Conservation (phyloP, 2,113 vertebrate species). For the Peromyscus maniculatus region DNA sequence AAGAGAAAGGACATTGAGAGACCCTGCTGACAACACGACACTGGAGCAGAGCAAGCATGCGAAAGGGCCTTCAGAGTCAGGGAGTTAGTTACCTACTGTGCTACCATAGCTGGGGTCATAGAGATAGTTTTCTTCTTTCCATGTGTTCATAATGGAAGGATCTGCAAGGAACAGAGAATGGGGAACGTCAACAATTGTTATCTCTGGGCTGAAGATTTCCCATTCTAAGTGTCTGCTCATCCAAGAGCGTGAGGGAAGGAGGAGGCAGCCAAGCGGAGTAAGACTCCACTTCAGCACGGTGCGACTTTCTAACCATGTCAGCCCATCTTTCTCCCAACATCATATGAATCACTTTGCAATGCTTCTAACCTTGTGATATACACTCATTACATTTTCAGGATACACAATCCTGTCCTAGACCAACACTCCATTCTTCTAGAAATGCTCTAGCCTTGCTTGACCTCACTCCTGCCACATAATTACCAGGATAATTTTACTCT, state of each 20-base stretch:
- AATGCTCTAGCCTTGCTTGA: not conserved
- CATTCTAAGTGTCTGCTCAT: not conserved
- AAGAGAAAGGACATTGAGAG: conserved; percentile 43
- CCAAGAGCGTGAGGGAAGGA: fast-evolving
- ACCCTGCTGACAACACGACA: conserved; percentile 30
- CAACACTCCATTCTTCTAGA: not conserved
- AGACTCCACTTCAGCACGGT: not conserved
- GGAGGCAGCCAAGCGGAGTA: not conserved
- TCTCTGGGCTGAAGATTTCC: not conserved
- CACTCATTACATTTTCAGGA: not conserved
- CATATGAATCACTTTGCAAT: not conserved
- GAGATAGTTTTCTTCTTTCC: conserved; percentile 91
- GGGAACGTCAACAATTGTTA: not conserved
- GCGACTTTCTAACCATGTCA: not conserved
- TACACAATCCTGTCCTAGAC: not conserved
- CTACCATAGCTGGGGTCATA: conserved; percentile 90
- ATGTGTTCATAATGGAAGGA: conserved; percentile 86
- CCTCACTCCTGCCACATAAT: not conserved
- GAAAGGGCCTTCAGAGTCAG: conserved; percentile 54
- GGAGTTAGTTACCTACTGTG: conserved; percentile 90
- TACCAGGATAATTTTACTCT: not conserved
- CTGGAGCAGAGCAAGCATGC: not conserved
- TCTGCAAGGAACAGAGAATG: conserved; percentile 81
- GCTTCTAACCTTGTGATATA: not conserved
- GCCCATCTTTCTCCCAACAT: not conserved